Base-by-base conservation (phyloP, 2,888 invertebrate species). In the Drosophila tanythrix region DNA sequence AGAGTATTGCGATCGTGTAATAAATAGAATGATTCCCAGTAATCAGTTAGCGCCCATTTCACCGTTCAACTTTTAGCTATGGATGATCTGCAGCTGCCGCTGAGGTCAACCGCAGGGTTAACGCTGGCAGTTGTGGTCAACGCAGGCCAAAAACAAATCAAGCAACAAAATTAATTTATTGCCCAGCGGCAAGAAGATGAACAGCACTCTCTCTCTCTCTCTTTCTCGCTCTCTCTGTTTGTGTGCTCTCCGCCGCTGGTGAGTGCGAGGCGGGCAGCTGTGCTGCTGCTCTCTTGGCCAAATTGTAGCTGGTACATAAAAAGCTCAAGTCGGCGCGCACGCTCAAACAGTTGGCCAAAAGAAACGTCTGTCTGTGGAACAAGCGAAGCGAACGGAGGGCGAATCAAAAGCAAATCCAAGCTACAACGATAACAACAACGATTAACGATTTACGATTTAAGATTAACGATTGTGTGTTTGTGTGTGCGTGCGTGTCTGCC, bases 301-400 rank as follows among this genome's bases (percentile, higher is more conserved):
- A 80, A 74, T 81, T 86, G 73, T 83, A 80, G 82, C 72, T 67
- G 86, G 74, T 82, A 90, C 89, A 92, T 92, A 92, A 92, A 92
- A 92, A 92, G 91, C 91, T 91, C 80, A 69, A 79, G 89, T 81
- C 90, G 68, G 56, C 69, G 76, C 85, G 86, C 88, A 88, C 85
- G 82, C 76, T 83, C 78, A 82, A 88, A 82, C 92, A 92, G 92
- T 92, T 90, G 86, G 70, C 76, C 81, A 82, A 89, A 88, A 86
- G 92, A 86, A 83, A 85, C 89, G 80, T 83, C 79, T 80, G 89
- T 82, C 90, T 90, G 79, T 85, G 79, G 85, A 82, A 75, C 77
- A 58, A 76, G 75, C 75, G 67, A 68, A 70, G 68, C 66, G 57
- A 71, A 69, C 60, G 29, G 78, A 58, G 67, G 78, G 58, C 67